These are phyloP conservation scores for Lobophora halterata DNA, from an alignment of 2,888 invertebrate genomes.

Conservation along the genomic window DNA sequence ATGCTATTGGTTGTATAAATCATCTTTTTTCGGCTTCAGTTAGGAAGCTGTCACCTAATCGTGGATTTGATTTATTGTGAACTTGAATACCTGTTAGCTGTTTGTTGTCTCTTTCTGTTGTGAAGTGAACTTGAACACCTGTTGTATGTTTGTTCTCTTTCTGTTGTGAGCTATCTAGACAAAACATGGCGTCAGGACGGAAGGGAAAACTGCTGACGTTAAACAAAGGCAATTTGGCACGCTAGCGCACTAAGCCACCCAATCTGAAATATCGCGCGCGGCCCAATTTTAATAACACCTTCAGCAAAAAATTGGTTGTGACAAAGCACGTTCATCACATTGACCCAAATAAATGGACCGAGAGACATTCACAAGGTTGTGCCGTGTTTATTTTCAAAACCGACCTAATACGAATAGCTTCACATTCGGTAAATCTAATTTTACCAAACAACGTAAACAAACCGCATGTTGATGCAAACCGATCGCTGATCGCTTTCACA, in stretches of 20 bases:
- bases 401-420: slow-evolving; percentile 70
- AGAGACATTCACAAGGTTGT: slow-evolving; percentile 73
- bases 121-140: slow-evolving; percentile 3
- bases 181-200: slow-evolving; percentile 7
- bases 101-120: not conserved
- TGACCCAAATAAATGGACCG: slow-evolving; percentile 73
- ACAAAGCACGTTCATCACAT: slow-evolving; percentile 73
- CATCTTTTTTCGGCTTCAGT: too few relatives aligned
- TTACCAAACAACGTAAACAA: slow-evolving; percentile 77
- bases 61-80: too few relatives aligned
- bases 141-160: slow-evolving; percentile 2
- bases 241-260: slow-evolving; percentile 7
- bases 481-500: slow-evolving; percentile 53
- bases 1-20: too few relatives aligned
- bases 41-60: too few relatives aligned
- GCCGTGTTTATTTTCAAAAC: slow-evolving; percentile 75
- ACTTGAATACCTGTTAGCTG: not conserved
- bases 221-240: slow-evolving; percentile 20
- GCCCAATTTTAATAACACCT: slow-evolving; percentile 20
- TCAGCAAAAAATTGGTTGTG: slow-evolving; percentile 35
- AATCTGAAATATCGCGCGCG: slow-evolving; percentile 7
- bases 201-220: slow-evolving; percentile 6
- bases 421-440: slow-evolving; percentile 71
- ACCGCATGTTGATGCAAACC: slow-evolving; percentile 58
- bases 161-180: slow-evolving; percentile 5